These are phyloP conservation scores for Ophion costatus DNA, from an alignment of 2,888 invertebrate genomes.

Conservation along the genomic window DNA sequence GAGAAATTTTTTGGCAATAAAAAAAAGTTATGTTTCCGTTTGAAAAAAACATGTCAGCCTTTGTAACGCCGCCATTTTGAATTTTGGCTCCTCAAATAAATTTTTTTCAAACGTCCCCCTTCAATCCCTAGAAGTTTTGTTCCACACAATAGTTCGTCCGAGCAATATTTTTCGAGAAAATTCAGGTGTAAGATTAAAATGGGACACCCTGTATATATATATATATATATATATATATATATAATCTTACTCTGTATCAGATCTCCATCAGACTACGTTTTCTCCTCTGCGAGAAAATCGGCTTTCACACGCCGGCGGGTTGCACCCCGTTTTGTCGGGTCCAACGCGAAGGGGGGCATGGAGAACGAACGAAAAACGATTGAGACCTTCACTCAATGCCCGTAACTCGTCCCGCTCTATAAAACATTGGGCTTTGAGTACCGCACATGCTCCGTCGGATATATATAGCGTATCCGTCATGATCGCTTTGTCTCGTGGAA, in stretches of 20 bases:
- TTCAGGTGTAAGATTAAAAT: too few relatives aligned
- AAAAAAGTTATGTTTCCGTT: too few relatives aligned
- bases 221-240: neutral
- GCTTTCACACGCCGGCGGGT: slow-evolving; percentile 65
- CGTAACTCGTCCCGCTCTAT: slow-evolving; percentile 25
- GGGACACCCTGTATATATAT: too few relatives aligned
- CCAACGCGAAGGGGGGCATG: neutral
- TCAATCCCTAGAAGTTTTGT: too few relatives aligned
- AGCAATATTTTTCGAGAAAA: too few relatives aligned
- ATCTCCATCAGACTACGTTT: slow-evolving; percentile 32
- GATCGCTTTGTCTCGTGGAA: slow-evolving; percentile 63
- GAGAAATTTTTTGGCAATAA: too few relatives aligned
- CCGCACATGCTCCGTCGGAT: slow-evolving; percentile 26
- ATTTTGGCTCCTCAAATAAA: too few relatives aligned
- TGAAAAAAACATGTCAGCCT: too few relatives aligned
- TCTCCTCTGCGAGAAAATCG: slow-evolving; percentile 55
- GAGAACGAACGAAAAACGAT: slow-evolving; percentile 56
- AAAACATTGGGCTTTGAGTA: slow-evolving; percentile 56
- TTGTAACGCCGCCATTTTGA: too few relatives aligned
- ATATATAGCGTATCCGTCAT: slow-evolving; percentile 28
- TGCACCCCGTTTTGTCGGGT: slow-evolving; percentile 43
- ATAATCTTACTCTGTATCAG: slow-evolving; percentile 7
- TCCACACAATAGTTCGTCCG: too few relatives aligned
- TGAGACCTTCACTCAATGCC: slow-evolving; percentile 39
- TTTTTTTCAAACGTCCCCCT: too few relatives aligned